Evolutionary conservation across 2,797 vertebrate species (phyloP).

Genomic region (Denticeps clupeoides): DNA sequence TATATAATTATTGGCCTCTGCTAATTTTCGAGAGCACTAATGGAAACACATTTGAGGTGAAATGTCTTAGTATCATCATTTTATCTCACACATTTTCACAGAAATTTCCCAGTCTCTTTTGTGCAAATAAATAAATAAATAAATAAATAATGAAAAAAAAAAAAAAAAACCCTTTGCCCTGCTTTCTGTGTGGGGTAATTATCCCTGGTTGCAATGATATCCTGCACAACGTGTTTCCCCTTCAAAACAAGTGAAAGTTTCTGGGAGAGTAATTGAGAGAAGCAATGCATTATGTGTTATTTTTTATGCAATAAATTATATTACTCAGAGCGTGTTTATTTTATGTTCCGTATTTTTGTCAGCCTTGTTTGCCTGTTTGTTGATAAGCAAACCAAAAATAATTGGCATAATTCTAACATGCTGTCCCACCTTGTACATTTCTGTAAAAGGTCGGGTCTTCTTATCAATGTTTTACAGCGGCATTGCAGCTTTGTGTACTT

Average conservation of each 20-base stretch:
- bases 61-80: slow-evolving; percentile 29
- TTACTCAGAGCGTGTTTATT: too few relatives aligned
- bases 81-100: slow-evolving; percentile 23
- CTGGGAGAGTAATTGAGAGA: not conserved
- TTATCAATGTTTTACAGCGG: too few relatives aligned
- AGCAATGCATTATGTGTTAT: too few relatives aligned
- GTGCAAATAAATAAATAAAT: too few relatives aligned
- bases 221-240: slow-evolving; percentile 11
- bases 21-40: slow-evolving; percentile 32
- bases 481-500: too few relatives aligned
- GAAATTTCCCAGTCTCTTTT: slow-evolving; percentile 18
- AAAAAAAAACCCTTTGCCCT: slow-evolving; percentile 25
- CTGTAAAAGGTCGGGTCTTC: slow-evolving; percentile 22
- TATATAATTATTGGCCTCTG: slow-evolving; percentile 30
- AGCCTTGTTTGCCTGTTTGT: too few relatives aligned
- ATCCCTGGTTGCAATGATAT: slow-evolving; percentile 21
- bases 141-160: too few relatives aligned
- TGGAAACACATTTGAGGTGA: slow-evolving; percentile 31
- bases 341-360: too few relatives aligned
- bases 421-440: too few relatives aligned
- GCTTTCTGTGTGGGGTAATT: slow-evolving; percentile 20
- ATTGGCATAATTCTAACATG: too few relatives aligned
- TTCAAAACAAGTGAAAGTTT: not conserved
- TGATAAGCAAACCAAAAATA: too few relatives aligned
- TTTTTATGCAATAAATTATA: too few relatives aligned